A percentile compares a stretch with the other conserved stretches of the same genome.
Conservation (phyloP, 1,140 invertebrate species). For the Medauroidea extradentata region DNA sequence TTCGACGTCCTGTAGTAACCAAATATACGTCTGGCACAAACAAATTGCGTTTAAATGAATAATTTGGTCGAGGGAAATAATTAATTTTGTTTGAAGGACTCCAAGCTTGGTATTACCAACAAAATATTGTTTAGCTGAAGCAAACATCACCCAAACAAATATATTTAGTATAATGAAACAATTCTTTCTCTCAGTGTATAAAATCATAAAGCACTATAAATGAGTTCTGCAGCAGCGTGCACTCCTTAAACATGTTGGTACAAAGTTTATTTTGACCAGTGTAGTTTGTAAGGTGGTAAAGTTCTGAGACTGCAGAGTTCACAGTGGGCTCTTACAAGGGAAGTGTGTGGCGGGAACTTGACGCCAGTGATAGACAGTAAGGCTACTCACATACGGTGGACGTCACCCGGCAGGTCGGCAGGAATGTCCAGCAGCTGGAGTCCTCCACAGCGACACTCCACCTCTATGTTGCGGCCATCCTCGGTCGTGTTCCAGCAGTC, state of each 20-base stretch:
- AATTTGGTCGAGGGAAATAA: too few relatives aligned
- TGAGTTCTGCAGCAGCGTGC: not conserved
- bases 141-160: too few relatives aligned
- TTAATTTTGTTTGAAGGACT: too few relatives aligned
- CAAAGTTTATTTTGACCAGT: not conserved
- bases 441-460: constrained; percentile 39
- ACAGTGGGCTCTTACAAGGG: not conserved
- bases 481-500: constrained; percentile 26
- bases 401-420: constrained; percentile 26
- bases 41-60: too few relatives aligned
- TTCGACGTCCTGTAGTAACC: too few relatives aligned
- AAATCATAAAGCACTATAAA: too few relatives aligned
- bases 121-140: too few relatives aligned
- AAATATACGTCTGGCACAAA: too few relatives aligned
- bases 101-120: too few relatives aligned
- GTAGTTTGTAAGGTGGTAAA: not conserved
- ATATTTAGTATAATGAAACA: too few relatives aligned
- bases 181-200: too few relatives aligned
- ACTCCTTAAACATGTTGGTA: not conserved
- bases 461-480: constrained; percentile 22
- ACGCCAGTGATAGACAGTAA: not conserved
- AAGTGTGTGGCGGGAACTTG: too few relatives aligned
- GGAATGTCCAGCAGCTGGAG: constrained; percentile 31
- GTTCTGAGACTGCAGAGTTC: not conserved
- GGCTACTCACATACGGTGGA: constrained; percentile 23